Conservation (phyloP, 1,140 invertebrate genomes). For the Leptinotarsa defecta region DNA sequence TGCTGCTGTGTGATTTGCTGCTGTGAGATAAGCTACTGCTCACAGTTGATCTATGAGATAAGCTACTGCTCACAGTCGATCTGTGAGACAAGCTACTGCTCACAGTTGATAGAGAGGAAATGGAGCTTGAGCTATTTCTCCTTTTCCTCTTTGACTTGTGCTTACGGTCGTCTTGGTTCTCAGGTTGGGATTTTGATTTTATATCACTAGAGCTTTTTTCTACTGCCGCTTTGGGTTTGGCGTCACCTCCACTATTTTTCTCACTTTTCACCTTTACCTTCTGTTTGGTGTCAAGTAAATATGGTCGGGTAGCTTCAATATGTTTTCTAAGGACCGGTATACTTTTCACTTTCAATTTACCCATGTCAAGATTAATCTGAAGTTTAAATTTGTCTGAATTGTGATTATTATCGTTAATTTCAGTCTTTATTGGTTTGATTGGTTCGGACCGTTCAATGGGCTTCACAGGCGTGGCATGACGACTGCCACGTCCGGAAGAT, state of each 20-base stretch:
- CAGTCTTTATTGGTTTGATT: slow-evolving; percentile 2
- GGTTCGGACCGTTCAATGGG: background rate
- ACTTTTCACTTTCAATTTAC: slow-evolving; percentile 39
- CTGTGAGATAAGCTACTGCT: slow-evolving; percentile 41
- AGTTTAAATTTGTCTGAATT: slow-evolving; percentile 9
- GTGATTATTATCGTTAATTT: slow-evolving; percentile 16
- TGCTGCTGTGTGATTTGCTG: background rate
- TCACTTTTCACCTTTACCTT: slow-evolving; percentile 26
- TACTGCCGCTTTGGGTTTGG: slow-evolving; percentile 6
- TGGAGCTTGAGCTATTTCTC: slow-evolving; percentile 60
- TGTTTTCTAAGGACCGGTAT: slow-evolving; percentile 35
- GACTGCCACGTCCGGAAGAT: background rate
- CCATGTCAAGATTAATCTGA: slow-evolving; percentile 48
- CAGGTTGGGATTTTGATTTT: slow-evolving; percentile 15
- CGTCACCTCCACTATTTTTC: slow-evolving; percentile 23
- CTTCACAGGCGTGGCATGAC: background rate
- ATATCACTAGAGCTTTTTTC: slow-evolving; percentile 23
- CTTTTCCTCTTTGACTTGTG: slow-evolving; percentile 58
- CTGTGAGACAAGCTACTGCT: slow-evolving; percentile 46
- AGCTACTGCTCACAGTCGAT: slow-evolving; percentile 42
- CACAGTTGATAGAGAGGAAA: slow-evolving; percentile 54
- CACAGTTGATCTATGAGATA: slow-evolving; percentile 45
- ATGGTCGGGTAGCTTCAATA: slow-evolving; percentile 30
- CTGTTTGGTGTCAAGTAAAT: slow-evolving; percentile 21
- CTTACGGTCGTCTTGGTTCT: slow-evolving; percentile 27